Conservation (phyloP, 1,140 invertebrate genomes). For the Euura lappo region DNA sequence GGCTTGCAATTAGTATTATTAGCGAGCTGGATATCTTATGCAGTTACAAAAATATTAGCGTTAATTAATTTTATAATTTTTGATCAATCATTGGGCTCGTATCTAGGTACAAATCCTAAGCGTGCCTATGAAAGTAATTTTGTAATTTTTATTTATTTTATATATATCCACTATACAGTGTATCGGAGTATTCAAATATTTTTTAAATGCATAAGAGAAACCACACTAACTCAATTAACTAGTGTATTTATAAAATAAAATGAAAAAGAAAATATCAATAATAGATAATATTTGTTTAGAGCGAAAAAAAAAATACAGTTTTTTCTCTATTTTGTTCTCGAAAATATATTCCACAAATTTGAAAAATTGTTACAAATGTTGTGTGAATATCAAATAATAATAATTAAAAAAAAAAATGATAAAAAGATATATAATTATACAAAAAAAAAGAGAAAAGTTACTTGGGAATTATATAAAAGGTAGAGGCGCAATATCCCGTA, state of each 20-base stretch:
- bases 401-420: neutral
- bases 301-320: neutral
- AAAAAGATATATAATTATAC: neutral
- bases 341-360: slow-evolving; percentile 6
- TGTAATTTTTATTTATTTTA: neutral
- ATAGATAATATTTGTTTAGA: neutral
- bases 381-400: neutral
- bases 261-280: neutral
- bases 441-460: slow-evolving; percentile 4
- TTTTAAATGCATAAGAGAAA: neutral
- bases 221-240: neutral
- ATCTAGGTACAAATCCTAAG: neutral
- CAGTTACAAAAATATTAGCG: neutral
- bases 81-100: neutral
- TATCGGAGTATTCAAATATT: neutral
- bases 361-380: neutral
- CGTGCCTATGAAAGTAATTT: neutral
- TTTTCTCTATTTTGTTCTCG: neutral
- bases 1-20: neutral
- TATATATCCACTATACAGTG: neutral
- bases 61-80: neutral
- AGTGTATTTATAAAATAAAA: neutral
- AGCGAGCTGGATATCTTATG: neutral
- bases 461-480: neutral
- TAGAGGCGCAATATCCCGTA: slow-evolving; percentile 11